These are phyloP conservation scores for Axinella damicornis DNA, from an alignment of 37 sponge, comb jelly and placozoan genomes.

Conservation along the genomic window DNA sequence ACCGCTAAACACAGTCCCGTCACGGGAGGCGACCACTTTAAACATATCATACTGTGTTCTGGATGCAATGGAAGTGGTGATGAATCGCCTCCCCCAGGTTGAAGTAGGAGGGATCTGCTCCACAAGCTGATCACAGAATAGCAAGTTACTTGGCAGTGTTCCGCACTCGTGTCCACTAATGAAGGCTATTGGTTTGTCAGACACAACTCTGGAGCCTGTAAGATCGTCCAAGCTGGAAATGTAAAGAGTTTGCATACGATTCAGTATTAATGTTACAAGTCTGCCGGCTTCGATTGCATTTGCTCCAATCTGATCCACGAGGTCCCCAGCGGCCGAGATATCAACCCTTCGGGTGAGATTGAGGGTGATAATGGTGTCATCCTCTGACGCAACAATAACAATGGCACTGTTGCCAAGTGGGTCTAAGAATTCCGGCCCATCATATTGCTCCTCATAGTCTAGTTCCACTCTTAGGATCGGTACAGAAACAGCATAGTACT, in stretches of 20 bases:
- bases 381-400: conserved; percentile 30
- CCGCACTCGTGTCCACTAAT: conserved; percentile 66
- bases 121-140: conserved; percentile 29
- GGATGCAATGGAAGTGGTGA: neutral
- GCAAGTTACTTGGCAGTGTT: conserved; percentile 12
- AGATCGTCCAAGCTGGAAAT: conserved; percentile 33
- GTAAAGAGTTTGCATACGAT: conserved; percentile 24
- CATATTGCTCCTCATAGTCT: conserved; percentile 1
- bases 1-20: too few relatives aligned
- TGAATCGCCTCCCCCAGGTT: conserved; percentile 3
- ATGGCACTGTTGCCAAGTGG: conserved; percentile 29
- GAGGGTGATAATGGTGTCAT: conserved; percentile 6
- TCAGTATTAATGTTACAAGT: neutral
- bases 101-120: conserved; percentile 20
- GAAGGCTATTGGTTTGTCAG: conserved; percentile 46
- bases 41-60: too few relatives aligned
- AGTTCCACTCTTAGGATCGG: neutral
- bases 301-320: neutral
- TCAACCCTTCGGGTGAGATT: conserved; percentile 43
- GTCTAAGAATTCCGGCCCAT: neutral
- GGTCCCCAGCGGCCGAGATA: neutral
- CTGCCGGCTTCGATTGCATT: neutral
- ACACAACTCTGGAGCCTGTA: conserved; percentile 45
- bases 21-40: too few relatives aligned
- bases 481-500: conserved; percentile 71